Evolutionary conservation across 2,888 invertebrate genomes (phyloP).

Genomic region (Agriopis leucophaearia): DNA sequence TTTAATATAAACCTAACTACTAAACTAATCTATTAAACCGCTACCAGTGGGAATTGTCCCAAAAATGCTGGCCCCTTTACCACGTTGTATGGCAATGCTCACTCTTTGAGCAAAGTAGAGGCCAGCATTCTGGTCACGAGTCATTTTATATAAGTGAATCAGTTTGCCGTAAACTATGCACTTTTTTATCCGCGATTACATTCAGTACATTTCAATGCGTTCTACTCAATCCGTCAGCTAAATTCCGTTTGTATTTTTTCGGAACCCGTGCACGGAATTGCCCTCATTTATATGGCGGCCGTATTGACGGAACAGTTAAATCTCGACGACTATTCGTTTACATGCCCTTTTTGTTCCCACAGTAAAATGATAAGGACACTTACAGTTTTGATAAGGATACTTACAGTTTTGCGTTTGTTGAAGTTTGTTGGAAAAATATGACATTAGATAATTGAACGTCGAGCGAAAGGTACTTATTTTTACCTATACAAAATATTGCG

Average conservation of each 20-base stretch:
- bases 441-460: not conserved
- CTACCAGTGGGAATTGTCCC: too few relatives aligned
- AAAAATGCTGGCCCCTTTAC: too few relatives aligned
- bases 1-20: too few relatives aligned
- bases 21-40: too few relatives aligned
- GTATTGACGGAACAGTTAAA: constrained; percentile 50
- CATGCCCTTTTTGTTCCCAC: constrained; percentile 20
- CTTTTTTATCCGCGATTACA: constrained; percentile 3
- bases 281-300: constrained; percentile 59
- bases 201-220: constrained; percentile 16
- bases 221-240: constrained; percentile 50
- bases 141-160: too few relatives aligned
- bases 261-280: constrained; percentile 53
- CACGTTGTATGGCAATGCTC: too few relatives aligned
- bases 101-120: too few relatives aligned
- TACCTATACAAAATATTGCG: too few relatives aligned
- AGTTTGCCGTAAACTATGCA: not conserved
- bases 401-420: not conserved
- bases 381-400: not conserved
- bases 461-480: too few relatives aligned
- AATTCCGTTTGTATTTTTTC: constrained; percentile 61
- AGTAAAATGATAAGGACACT: not conserved
- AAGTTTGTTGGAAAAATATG: not conserved
- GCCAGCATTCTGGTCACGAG: too few relatives aligned
- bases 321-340: constrained; percentile 26